Evolutionary conservation across 2,113 vertebrate species (phyloP).

Genomic region (Cynocephalus volans): DNA sequence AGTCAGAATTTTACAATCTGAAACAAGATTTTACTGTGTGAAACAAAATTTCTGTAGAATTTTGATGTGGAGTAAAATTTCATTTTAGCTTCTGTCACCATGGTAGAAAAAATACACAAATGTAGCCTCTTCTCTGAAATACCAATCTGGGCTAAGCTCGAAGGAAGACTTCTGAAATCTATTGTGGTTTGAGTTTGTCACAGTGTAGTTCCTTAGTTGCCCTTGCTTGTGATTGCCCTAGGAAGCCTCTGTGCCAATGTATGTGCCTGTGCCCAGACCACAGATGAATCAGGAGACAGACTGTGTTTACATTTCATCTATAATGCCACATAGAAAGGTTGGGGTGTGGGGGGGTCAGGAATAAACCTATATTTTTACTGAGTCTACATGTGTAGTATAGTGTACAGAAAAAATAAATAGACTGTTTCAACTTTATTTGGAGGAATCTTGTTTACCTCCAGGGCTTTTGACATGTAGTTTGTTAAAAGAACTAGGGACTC

Average conservation of each 20-base stretch:
- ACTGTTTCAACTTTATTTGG: constrained; percentile 9
- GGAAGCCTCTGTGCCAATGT: not conserved
- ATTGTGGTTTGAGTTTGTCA: not conserved
- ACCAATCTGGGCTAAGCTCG: not conserved
- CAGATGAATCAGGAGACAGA: not conserved
- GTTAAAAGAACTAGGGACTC: constrained; percentile 64
- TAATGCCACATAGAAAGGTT: not conserved
- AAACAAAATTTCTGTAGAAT: constrained; percentile 27
- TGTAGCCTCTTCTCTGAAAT: not conserved
- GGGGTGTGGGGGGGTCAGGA: not conserved
- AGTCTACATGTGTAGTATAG: not conserved
- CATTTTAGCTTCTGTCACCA: not conserved
- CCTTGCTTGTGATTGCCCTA: not conserved
- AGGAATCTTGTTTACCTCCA: not conserved
- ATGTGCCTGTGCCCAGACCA: not conserved
- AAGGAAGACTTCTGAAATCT: not conserved
- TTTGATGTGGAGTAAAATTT: constrained; percentile 48
- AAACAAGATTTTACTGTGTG: constrained; percentile 22
- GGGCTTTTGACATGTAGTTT: constrained; percentile 61
- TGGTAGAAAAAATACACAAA: not conserved
- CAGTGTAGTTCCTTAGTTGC: not conserved
- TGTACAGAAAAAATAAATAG: not conserved
- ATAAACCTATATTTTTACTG: not conserved
- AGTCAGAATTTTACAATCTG: constrained; percentile 34
- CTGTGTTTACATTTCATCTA: not conserved